Evolutionary conservation across 2,888 invertebrate genomes (phyloP), one percentile per base, ranked within the genome.

Genomic region (Liopterus haemorrhoidalis): DNA sequence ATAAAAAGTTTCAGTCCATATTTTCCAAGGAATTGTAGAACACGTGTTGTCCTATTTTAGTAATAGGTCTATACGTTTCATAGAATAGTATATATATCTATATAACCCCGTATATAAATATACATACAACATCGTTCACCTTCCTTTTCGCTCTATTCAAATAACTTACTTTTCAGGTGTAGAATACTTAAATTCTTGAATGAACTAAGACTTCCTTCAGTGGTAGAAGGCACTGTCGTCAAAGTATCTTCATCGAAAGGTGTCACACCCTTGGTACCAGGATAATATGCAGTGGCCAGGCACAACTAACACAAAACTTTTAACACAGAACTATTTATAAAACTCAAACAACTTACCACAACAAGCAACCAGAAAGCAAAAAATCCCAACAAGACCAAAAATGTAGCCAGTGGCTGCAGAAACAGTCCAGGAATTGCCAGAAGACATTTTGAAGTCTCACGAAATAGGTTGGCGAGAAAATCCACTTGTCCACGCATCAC

Each of bases 401-500:
- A 90, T 1, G 94, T 94, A 59, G 89, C 67, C 9, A 89, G 65
- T 0, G 90, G 90, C 60, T 93, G 93, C 28, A 91, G 70, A 60
- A 93, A 81, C 32, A 95, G 72, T 3, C 83, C 81, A 0, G 95
- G 94, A 55, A 94, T 77, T 55, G 83, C 81, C 44, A 82, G 78
- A 56, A 95, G 75, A 61, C 92, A 94, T 58, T 83, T 81, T 9
- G 91, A 89, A 1, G 94, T 91, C 69, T 94, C 93, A 61, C 82
- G 82, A 64, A 95, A 94, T 47, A 95, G 70, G 14, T 84, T 81
- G 0, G 90, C 82, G 57, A 94, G 72, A 59, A 92, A 85, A 25
- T 82, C 78, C 0, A 94, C 80, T 57, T 89, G 80, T 56, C 86
- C 83, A 39, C 90, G 76, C 71, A 91, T 77, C 53, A 82, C 80